phyloP scores from a whole-genome alignment of 2,888 invertebrate species.

The Drosophila borborema region DNA sequence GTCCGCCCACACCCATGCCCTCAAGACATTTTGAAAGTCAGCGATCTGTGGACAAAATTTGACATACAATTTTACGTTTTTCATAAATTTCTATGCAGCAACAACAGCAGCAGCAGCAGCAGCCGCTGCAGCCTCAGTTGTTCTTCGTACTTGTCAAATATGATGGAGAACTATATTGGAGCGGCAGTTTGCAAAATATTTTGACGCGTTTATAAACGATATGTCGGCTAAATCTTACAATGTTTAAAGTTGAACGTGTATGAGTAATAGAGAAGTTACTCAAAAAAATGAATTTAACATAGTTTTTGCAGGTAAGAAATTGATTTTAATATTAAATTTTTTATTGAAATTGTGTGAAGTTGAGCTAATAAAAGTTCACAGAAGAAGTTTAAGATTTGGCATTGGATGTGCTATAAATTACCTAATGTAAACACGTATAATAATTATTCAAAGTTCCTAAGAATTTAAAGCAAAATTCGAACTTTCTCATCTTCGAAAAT shows the following conservation, averaged over 20 bases:
- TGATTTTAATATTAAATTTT: not conserved
- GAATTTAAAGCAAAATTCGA: too few species aligned
- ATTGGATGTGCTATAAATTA: too few species aligned
- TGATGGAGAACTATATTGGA: slow-evolving; percentile 19
- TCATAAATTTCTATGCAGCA: not conserved
- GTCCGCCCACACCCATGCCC: not conserved
- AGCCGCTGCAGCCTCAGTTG: not conserved
- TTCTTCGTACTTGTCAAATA: slow-evolving; percentile 22
- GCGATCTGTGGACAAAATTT: slow-evolving; percentile 40
- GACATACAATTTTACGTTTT: slow-evolving; percentile 22
- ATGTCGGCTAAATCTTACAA: not conserved
- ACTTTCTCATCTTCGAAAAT: too few species aligned
- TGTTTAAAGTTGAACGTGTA: not conserved
- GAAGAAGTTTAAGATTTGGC: not conserved
- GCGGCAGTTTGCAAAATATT: slow-evolving; percentile 5
- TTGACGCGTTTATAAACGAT: not conserved
- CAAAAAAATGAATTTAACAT: not conserved
- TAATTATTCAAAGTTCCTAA: too few species aligned
- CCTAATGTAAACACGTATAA: too few species aligned
- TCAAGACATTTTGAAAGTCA: slow-evolving; percentile 36
- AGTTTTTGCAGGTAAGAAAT: not conserved
- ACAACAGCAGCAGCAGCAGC: not conserved
- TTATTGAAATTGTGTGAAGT: not conserved
- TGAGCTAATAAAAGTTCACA: not conserved
- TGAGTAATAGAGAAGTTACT: too few species aligned